Conservation (phyloP, 64 coral and sea anemone species). For the Acropora yongei region DNA sequence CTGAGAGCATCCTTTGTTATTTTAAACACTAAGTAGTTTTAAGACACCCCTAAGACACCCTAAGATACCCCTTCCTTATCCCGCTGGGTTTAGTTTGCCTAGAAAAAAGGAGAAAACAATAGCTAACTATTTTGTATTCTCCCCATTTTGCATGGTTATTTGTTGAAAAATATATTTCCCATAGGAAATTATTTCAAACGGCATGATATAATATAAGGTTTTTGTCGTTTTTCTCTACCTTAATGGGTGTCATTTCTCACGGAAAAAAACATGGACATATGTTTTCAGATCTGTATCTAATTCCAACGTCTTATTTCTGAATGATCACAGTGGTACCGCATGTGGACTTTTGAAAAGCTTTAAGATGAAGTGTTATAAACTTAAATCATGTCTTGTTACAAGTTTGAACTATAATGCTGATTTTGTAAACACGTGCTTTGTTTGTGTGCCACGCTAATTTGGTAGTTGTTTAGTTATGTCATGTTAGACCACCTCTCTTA, state of each 20-base stretch:
- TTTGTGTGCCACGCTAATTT: slow-evolving; percentile 35
- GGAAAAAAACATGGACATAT: too few relatives aligned
- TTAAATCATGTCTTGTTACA: not conserved
- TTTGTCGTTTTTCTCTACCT: too few relatives aligned
- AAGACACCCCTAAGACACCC: too few relatives aligned
- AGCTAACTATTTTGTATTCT: not conserved
- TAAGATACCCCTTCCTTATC: too few relatives aligned
- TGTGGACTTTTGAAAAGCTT: not conserved
- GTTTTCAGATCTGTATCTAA: too few relatives aligned
- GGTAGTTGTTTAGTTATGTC: not conserved
- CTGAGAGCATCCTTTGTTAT: slow-evolving; percentile 31
- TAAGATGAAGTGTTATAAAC: slow-evolving; percentile 3
- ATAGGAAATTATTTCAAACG: not conserved
- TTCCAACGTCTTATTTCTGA: too few relatives aligned
- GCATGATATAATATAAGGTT: too few relatives aligned
- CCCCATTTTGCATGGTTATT: not conserved
- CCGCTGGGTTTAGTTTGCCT: too few relatives aligned
- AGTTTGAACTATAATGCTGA: slow-evolving; percentile 16
- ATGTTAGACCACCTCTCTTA: not conserved
- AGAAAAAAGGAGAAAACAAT: not conserved
- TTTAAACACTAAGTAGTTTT: not conserved
- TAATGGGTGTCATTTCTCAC: too few relatives aligned
- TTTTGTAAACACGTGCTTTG: not conserved
- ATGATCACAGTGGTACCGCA: too few relatives aligned
- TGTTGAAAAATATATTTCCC: slow-evolving; percentile 29